Base-by-base conservation (phyloP, 2,888 invertebrate genomes). In the Herminia tarsipennalis region DNA sequence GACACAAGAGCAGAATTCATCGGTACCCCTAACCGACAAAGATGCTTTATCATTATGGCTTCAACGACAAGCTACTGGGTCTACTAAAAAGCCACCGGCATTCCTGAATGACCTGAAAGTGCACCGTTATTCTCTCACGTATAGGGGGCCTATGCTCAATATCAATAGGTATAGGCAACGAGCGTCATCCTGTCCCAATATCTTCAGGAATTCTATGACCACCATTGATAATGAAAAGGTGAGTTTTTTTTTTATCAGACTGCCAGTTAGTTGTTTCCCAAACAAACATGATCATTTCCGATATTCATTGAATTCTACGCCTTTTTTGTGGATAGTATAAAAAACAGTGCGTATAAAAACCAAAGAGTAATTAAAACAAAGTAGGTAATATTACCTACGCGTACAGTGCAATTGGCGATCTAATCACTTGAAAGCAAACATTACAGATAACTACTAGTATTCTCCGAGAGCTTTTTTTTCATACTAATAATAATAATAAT, bases 121-220 rank as follows among this genome's bases (percentile, higher is more conserved):
- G 54, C 96, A 96, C 70, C 88, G 96, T 39, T 94, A 96, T 70
- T 96, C 96, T 28, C 88, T 97, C 39, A 96, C 96, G 1, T 96
- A 97, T 73, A 92, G 97, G 52, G 96, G 96, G 13, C 97, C 97
- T 0, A 96, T 97, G 95, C 86, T 97, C 44, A 96, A 96, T 78
- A 95, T 97, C 67, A 96, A 94, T 71, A 88, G 96, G 34, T 96
- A 96, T 81, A 92, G 96, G 32, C 89, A 97, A 35, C 91, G 96
- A 53, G 97, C 97, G 0, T 96, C 96, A 6, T 97, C 97, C 44
- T 98, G 98, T 76, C 98, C 98, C 0, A 97, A 98, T 81, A 96
- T 98, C 74, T 96, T 96, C 78, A 92, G 96, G 58, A 96, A 96
- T 79, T 96, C 96, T 0, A 96, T 96, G 95, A 95, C 95, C 1